Conservation (phyloP, 2,797 vertebrate genomes). For the Leucoraja ocellata region DNA sequence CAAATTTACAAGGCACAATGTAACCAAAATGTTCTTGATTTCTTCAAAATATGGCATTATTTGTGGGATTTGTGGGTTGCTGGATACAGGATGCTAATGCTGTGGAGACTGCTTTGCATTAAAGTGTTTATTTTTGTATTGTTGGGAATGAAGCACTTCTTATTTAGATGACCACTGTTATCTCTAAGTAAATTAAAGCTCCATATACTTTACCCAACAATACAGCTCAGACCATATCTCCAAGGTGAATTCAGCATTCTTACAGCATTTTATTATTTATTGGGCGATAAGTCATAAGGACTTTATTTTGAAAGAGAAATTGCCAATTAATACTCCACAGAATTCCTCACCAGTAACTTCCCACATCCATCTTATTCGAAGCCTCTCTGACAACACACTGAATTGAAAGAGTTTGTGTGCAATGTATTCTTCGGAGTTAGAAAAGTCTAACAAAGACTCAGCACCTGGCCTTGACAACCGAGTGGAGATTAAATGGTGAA, state of each 20-base stretch:
- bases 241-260: background rate
- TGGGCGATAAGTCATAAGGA: background rate
- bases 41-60: background rate
- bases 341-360: background rate
- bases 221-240: background rate
- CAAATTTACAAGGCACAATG: background rate
- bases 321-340: background rate
- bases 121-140: background rate
- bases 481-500: slow-evolving; percentile 2
- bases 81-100: background rate
- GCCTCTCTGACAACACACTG: background rate
- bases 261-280: background rate
- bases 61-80: background rate
- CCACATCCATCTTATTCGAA: background rate
- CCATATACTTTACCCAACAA: background rate
- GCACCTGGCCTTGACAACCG: background rate
- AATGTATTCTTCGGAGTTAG: background rate
- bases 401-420: background rate
- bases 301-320: background rate
- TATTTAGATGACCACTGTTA: background rate
- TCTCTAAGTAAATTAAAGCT: background rate
- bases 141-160: background rate
- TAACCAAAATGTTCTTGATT: background rate
- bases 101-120: background rate
- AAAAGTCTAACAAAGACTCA: background rate